Base-by-base conservation (phyloP, 2,888 invertebrate genomes). In the Amaurobius ferox region DNA sequence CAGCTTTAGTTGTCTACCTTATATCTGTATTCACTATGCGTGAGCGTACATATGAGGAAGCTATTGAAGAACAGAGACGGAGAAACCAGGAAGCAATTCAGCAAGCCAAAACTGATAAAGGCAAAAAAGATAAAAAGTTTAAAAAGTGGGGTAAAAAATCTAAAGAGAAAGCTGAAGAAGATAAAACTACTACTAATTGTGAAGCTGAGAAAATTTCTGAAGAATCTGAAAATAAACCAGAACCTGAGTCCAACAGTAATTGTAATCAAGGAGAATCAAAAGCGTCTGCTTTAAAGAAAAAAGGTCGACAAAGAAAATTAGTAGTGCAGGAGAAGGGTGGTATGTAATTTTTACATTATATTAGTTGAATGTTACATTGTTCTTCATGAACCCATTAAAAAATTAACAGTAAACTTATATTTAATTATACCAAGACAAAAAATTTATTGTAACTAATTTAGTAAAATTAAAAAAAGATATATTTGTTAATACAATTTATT, bases 21-120 rank as follows among this genome's bases (percentile, higher is more conserved):
- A 94, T 95, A 90, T 94, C 95, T 68, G 93, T 95, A 19, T 91
- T 91, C 90, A 94, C 95, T 16, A 94, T 95, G 85, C 94, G 94
- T 89, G 95, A 95, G 89, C 95, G 95, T 90, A 95, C 95, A 88
- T 96, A 95, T 91, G 96, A 96, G 91, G 96, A 96, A 91, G 96
- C 95, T 5, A 94, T 96, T 40, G 88, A 89, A 66, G 89, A 89
- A 93, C 88, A 93, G 93, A 0, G 94, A 94, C 88, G 94, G 94
- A 90, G 92, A n/a, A 85, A 87, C 35, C 79, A 79, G 62, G 88
- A 88, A 74, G 83, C 83, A 39, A 23, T 79, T 7, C 83, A 80
- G 11, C 74, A 79, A 13, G 61, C 80, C 19, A 88, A 88, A 72
- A 88, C 90, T 74, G 91, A 91, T 77, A 90, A 90, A 81, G 90